Base-by-base conservation (phyloP, 2,888 invertebrate genomes). In the Camponotus fellah region DNA sequence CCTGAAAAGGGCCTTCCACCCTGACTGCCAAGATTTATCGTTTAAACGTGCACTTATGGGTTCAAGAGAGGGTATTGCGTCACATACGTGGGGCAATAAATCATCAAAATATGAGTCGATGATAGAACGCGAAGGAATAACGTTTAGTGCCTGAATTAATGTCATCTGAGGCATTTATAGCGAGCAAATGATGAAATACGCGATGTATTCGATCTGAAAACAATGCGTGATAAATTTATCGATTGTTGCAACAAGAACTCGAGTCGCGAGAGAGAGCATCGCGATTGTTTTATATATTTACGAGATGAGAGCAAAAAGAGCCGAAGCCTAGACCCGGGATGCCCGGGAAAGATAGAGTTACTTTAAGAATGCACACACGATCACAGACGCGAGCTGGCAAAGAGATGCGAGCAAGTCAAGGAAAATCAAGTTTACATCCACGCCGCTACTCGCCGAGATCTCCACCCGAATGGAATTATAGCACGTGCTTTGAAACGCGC, bases 11-110 rank as follows among this genome's bases (percentile, higher is more conserved):
- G 85, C 89, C 88, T 87, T 83, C 88, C 85, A 79, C 85, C 90
- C 86, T 90, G 89, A 88, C 91, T 90, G 86, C 88, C 86, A 83
- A 91, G 91, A 91, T 91, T 91, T 91, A 91, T 91, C 91, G 90
- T 88, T 91, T 91, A 91, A 91, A 91, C 91, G 91, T 90, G 91
- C 89, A 91, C 91, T 91, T 91, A 91, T 86, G 84, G 84, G 87
- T 87, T 85, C 87, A 83, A 81, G 86, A 85, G 87, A 90, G 91
- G 88, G 86, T 91, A 91, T 91, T 91, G 89, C 91, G 89, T 91
- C 91, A 85, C 88, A 86, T 83, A 89, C 84, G 80, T 87, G 84
- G 65, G 84, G 85, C 84, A 69, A 91, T 91, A 90, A 91, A 91
- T 91, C 91, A 91, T 91, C 88, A 68, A 89, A 88, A 91, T 91